A percentile compares a stretch with the other conserved stretches of the same genome.
Conservation (phyloP, 2,113 vertebrate species). For the Lepisosteus osseus region DNA sequence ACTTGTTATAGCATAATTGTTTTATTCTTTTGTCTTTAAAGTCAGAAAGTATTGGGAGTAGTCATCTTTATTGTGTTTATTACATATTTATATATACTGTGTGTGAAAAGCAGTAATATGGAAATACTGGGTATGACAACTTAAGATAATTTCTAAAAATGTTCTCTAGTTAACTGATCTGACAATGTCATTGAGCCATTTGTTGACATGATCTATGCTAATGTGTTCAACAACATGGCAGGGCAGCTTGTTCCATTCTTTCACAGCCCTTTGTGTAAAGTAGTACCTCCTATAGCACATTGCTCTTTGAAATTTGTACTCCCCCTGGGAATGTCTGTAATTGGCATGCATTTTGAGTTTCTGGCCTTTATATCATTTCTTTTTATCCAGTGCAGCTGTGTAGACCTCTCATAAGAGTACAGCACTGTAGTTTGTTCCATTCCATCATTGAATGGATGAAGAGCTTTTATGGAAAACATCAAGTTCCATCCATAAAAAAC, state of each 20-base stretch:
- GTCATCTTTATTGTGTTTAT: too few species aligned
- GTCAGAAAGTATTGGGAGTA: neutral
- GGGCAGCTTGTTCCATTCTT: too few species aligned
- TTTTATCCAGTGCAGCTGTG: conserved; percentile 20
- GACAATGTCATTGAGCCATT: too few species aligned
- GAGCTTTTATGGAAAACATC: neutral
- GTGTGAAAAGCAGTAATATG: too few species aligned
- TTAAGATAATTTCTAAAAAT: too few species aligned
- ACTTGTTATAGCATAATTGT: neutral
- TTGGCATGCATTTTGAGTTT: neutral
- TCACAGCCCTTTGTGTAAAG: too few species aligned
- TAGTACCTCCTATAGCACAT: neutral
- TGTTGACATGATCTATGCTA: too few species aligned
- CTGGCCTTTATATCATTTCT: neutral
- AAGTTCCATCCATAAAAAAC: neutral
- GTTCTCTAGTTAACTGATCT: too few species aligned
- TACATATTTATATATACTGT: too few species aligned
- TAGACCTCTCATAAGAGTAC: neutral
- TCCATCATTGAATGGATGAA: neutral
- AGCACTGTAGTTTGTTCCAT: neutral
- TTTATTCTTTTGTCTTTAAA: neutral
- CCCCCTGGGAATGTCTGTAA: conserved; percentile 5
- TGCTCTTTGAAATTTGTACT: neutral
- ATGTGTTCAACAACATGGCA: too few species aligned
- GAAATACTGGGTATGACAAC: too few species aligned